Evolutionary conservation across 2,113 vertebrate genomes (phyloP).

Genomic region (Neopipo cinnamomea): DNA sequence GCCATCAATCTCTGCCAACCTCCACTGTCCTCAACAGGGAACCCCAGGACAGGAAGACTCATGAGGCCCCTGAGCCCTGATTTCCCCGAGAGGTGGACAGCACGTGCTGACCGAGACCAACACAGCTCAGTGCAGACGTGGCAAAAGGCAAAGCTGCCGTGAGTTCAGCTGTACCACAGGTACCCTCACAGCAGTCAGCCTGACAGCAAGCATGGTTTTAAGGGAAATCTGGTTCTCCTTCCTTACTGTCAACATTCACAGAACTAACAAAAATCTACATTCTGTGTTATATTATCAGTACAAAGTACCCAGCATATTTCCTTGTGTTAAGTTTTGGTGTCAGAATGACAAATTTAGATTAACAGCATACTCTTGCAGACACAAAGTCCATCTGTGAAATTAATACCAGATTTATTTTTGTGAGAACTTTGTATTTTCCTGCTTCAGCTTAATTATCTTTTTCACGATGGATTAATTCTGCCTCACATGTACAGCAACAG

Average conservation of each 20-base stretch:
- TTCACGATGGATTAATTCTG: not conserved
- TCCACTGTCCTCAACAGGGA: not conserved
- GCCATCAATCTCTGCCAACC: accelerated
- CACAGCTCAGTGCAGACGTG: accelerated
- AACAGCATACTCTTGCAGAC: not conserved
- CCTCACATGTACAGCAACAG: not conserved
- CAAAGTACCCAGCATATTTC: accelerated
- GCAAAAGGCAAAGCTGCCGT: accelerated
- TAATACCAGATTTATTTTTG: accelerated
- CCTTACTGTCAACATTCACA: not conserved
- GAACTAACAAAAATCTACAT: not conserved
- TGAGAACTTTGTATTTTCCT: not conserved
- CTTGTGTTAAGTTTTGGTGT: not conserved
- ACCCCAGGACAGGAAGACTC: not conserved
- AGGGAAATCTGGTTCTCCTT: not conserved
- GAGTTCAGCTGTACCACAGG: accelerated
- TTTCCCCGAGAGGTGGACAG: not conserved
- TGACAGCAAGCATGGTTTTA: accelerated
- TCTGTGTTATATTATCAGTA: accelerated
- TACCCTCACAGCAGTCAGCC: accelerated
- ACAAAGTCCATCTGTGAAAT: not conserved
- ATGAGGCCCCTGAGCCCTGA: accelerated
- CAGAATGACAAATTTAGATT: not conserved
- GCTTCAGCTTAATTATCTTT: not conserved
- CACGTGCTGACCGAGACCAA: accelerated